These are phyloP conservation scores for Lottia gigantea DNA, from an alignment of 2,888 invertebrate genomes.

Conservation along the genomic window DNA sequence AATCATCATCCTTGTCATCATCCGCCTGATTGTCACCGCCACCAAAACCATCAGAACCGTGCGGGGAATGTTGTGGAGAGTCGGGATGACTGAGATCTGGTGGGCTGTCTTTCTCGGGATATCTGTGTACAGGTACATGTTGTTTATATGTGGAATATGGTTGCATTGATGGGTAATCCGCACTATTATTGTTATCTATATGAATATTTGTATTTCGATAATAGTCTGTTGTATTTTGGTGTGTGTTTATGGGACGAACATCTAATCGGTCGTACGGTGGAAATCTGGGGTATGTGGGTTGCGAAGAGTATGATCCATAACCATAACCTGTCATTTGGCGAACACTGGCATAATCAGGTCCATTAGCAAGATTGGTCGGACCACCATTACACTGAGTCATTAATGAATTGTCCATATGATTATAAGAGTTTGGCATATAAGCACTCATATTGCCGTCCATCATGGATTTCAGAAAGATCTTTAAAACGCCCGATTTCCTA, in stretches of 20 bases:
- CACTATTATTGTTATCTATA: slow-evolving; percentile 12
- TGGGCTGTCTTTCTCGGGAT: slow-evolving; percentile 13
- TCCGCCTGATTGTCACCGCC: slow-evolving; percentile 16
- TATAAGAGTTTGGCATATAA: slow-evolving; percentile 22
- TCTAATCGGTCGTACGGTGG: slow-evolving; percentile 29
- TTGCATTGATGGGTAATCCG: slow-evolving; percentile 15
- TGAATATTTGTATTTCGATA: slow-evolving; percentile 4
- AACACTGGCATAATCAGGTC: slow-evolving; percentile 20
- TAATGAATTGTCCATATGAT: slow-evolving; percentile 12
- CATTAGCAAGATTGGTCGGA: slow-evolving; percentile 1
- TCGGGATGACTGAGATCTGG: slow-evolving; percentile 18
- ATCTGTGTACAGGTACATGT: slow-evolving; percentile 2
- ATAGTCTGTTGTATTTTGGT: slow-evolving; percentile 10
- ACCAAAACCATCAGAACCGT: slow-evolving; percentile 11
- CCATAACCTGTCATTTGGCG: slow-evolving; percentile 20
- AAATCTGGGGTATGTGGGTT: slow-evolving; percentile 27
- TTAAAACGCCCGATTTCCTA: too few species aligned
- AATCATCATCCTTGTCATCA: slow-evolving; percentile 18
- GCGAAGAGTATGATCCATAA: slow-evolving; percentile 17
- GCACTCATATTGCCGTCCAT: slow-evolving; percentile 23
- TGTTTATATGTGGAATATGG: slow-evolving; percentile 15
- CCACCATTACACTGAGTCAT: slow-evolving; percentile 18
- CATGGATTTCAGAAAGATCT: not conserved
- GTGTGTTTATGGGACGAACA: slow-evolving; percentile 15
- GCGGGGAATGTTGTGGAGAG: slow-evolving; percentile 15